Evolutionary conservation across 2,113 vertebrate genomes (phyloP).

Genomic region (Serilophus lunatus): DNA sequence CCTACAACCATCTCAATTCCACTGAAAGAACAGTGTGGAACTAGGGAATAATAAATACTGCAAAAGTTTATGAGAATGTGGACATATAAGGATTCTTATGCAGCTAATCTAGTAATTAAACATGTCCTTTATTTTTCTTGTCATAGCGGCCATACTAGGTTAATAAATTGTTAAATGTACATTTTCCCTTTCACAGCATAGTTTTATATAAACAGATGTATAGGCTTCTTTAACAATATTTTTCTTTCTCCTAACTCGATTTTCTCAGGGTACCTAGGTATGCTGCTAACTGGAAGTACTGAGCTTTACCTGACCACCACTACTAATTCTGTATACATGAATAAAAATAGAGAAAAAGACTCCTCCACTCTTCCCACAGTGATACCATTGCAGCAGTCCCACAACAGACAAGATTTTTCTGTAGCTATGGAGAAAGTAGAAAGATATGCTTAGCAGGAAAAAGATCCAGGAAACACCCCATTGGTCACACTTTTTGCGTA

Average conservation of each 20-base stretch:
- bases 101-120: background rate
- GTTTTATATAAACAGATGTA: background rate
- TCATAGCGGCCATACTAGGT: background rate
- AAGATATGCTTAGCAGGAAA: background rate
- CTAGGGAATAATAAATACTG: background rate
- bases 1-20: background rate
- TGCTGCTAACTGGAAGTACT: background rate
- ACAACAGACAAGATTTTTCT: background rate
- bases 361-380: background rate
- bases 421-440: background rate
- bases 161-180: background rate
- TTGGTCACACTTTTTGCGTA: background rate
- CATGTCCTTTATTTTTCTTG: background rate
- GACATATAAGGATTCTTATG: background rate
- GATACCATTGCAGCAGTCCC: background rate
- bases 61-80: background rate
- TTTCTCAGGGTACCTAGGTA: background rate
- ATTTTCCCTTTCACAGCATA: background rate
- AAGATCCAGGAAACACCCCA: background rate
- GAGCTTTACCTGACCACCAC: background rate
- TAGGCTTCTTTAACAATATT: background rate
- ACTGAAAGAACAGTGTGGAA: background rate
- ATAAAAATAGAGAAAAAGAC: conserved; percentile 1
- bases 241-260: background rate
- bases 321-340: background rate